Evolutionary conservation across 2,888 invertebrate species (phyloP), one percentile per base, ranked within the genome.

Genomic region (Blastobasis lacticolella): DNA sequence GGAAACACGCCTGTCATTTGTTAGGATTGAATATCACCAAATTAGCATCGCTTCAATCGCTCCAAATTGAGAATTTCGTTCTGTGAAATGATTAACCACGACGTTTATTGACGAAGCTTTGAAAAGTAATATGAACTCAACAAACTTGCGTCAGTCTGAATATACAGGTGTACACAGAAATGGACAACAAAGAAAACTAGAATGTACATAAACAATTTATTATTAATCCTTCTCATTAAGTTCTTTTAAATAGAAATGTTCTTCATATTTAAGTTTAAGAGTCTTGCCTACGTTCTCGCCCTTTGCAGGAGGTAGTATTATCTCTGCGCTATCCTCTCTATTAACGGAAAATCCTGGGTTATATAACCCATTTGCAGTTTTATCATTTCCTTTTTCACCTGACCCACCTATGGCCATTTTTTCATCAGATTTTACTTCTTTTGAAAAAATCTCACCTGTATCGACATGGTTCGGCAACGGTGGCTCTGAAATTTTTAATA

Each of bases 291-390:
- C 37, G 6, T 48, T 49, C 8, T 53, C 49, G 5, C 41, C 38
- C 8, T 54, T 48, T 23, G 23, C 23, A 6, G 55, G 50, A 7
- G 64, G 61, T 10, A 65, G 46, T 51, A 62, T 59, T 10, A 63
- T 10, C 54, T 69, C 63, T 0, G 62, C 55, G 43, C 65, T 65
- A 37, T 67, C 64, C 43, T 61, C 58, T 47, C 58, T 63, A 6
- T 50, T 50, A 36, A 64, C 47, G 5, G 55, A 45, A 45, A 60
- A 64, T 54, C 36, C 4, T 37, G 38, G 41, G 8, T 9, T 6
- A 10, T n/a, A 6, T 37, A 5, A 8, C 3, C 6, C 4, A 7
- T 40, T 46, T 45, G 5, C 4, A 23, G 40, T 4, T 40, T 23
- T 5, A 41, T 40, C 48, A 6, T 41, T 48, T 5, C 40, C 37